phyloP scores from a whole-genome alignment of 2,113 vertebrate species.

The Raja brachyura region DNA sequence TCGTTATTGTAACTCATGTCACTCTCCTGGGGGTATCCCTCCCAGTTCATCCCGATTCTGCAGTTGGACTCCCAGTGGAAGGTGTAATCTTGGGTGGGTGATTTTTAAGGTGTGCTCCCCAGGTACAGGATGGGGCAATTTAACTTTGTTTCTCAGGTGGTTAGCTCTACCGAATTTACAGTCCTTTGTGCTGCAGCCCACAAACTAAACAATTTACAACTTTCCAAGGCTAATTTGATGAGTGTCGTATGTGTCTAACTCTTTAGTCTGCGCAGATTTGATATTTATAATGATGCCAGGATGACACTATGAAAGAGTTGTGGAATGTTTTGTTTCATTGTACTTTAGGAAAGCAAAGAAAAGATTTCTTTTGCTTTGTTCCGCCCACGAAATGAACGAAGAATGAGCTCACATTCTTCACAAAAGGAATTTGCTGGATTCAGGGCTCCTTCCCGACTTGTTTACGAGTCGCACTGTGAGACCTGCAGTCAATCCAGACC shows the following conservation, averaged over 20 bases:
- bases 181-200: neutral
- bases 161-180: neutral
- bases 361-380: neutral
- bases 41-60: neutral
- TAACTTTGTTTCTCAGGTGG: neutral
- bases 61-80: neutral
- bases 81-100: neutral
- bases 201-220: slow-evolving; percentile 1
- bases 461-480: neutral
- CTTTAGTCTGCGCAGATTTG: neutral
- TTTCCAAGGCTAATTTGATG: neutral
- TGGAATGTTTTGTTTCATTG: slow-evolving; percentile 3
- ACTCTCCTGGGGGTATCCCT: neutral
- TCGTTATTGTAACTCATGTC: neutral
- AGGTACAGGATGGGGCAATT: neutral
- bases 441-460: neutral
- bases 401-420: neutral
- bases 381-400: neutral
- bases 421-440: neutral
- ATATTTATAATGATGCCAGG: neutral
- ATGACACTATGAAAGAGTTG: neutral
- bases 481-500: neutral
- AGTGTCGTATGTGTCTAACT: neutral
- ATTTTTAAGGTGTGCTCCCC: neutral
- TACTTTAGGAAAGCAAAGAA: slow-evolving; percentile 12